phyloP scores from a whole-genome alignment of 2,113 vertebrate genomes.

The Seriola quinqueradiata region DNA sequence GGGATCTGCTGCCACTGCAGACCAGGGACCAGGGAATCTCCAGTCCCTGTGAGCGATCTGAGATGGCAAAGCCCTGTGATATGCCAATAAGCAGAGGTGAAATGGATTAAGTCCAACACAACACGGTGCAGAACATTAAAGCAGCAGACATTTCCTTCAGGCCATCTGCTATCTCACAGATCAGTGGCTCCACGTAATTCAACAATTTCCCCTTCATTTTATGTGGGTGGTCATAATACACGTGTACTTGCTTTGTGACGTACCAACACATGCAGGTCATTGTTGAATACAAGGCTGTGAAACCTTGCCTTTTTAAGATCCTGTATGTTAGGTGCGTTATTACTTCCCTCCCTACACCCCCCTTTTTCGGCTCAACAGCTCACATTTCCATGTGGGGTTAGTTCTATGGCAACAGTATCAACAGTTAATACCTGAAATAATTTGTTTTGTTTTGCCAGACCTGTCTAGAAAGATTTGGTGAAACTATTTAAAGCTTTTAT shows the following conservation, averaged over 20 bases:
- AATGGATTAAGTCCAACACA: conserved; percentile 67
- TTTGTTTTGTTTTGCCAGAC: conserved; percentile 10
- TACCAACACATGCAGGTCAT: neutral
- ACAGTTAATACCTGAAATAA: neutral
- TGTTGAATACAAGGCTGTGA: neutral
- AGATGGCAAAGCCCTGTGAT: conserved; percentile 72
- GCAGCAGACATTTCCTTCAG: conserved; percentile 57
- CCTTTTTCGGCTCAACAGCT: neutral
- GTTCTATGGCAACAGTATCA: neutral
- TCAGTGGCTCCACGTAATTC: conserved; percentile 47
- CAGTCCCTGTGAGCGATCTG: conserved; percentile 64
- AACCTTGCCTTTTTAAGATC: neutral
- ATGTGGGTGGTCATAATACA: conserved; percentile 32
- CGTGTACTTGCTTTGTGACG: conserved; percentile 15
- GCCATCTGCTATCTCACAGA: conserved; percentile 66
- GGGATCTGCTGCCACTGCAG: conserved; percentile 70
- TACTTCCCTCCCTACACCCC: neutral
- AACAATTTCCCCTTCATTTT: conserved; percentile 29
- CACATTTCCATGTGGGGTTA: neutral
- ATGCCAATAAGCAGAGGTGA: conserved; percentile 79
- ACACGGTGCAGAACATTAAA: conserved; percentile 53
- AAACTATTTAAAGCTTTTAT: neutral
- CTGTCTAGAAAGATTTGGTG: neutral
- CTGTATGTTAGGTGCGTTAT: conserved; percentile 2
- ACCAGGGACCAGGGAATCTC: conserved; percentile 63